Base-by-base conservation (phyloP, 2,797 vertebrate genomes). In the Benthosema pterotum region DNA sequence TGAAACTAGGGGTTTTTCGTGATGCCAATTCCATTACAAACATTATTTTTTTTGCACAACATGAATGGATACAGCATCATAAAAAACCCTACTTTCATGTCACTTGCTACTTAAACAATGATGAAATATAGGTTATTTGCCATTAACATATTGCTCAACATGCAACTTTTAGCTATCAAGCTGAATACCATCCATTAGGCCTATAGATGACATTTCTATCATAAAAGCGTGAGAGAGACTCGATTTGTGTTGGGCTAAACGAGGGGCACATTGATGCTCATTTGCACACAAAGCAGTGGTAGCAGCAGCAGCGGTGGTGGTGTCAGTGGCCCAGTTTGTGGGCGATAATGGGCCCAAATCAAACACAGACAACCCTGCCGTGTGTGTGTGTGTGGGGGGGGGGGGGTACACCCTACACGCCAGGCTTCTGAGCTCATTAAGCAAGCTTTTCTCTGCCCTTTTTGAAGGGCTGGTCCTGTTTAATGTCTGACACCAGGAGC, bases 271-370 rank as follows among this genome's bases (percentile, higher is more conserved):
- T 38, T 66, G 70, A 46, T 78, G 85, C 77, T 84, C 86, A 74
- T 87, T 72, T 79, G 79, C 72, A 57, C 67, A 19, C 62, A 80
- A 72, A 88, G 80, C 62, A 77, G 71, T 70, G 65, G 72, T 70
- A 48, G 19, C 14, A 43, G 19, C 14, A 43, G 69, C 57, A 9
- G 59, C 6, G 48, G 17, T 11, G 68, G 83, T 69, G 78, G 72
- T 63, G 68, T 19, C 18, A 9, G 65, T 64, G 59, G 81, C 72
- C 64, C 61, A 69, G 79, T 80, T 77, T 72, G 81, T 66, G 73
- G 53, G 78, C 73, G 82, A 88, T 91, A 91, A 93, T 87, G 77
- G 87, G 75, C 59, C 65, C 69, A 80, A 89, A 90, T 91, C 85
- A 89, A 90, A 91, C 83, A 86, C 89, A 88, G 84, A 75, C 81